A percentile compares a stretch with the other conserved stretches of the same genome.
phyloP scores from a whole-genome alignment of 2,113 vertebrate species.

The Myrmophylax atrothorax region DNA sequence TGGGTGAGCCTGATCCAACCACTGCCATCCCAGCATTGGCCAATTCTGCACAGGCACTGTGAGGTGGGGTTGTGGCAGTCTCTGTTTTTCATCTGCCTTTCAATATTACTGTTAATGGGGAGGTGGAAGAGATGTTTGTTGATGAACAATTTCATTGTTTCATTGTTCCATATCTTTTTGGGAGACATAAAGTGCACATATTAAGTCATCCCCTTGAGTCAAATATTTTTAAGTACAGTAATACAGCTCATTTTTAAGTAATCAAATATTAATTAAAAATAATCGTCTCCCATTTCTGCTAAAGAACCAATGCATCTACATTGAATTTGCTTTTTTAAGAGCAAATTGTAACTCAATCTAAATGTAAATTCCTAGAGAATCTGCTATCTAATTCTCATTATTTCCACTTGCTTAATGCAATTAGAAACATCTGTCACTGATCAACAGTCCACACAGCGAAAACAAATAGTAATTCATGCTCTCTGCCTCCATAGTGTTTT shows the following conservation, averaged over 20 bases:
- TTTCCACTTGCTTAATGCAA: conserved; percentile 70
- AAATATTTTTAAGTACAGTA: conserved; percentile 46
- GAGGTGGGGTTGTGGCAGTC: neutral
- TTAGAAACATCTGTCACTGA: conserved; percentile 70
- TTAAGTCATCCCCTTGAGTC: neutral
- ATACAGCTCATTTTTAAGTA: conserved; percentile 30
- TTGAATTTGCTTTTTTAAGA: conserved; percentile 36
- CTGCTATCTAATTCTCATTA: conserved; percentile 68
- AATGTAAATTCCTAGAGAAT: conserved; percentile 68
- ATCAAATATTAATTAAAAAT: conserved; percentile 59
- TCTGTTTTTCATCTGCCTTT: neutral
- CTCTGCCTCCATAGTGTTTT: conserved; percentile 12
- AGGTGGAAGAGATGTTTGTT: neutral
- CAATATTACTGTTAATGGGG: neutral
- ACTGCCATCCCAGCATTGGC: rapidly evolving
- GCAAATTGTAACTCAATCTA: conserved; percentile 62
- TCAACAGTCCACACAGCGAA: conserved; percentile 59
- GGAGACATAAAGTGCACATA: neutral
- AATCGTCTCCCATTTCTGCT: neutral
- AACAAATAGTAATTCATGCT: conserved; percentile 57
- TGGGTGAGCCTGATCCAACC: neutral
- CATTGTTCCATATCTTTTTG: neutral
- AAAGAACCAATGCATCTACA: neutral
- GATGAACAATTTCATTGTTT: neutral
- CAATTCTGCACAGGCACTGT: neutral